These are phyloP conservation scores for Thunnus thynnus DNA, from an alignment of 2,113 vertebrate genomes.

Conservation along the genomic window DNA sequence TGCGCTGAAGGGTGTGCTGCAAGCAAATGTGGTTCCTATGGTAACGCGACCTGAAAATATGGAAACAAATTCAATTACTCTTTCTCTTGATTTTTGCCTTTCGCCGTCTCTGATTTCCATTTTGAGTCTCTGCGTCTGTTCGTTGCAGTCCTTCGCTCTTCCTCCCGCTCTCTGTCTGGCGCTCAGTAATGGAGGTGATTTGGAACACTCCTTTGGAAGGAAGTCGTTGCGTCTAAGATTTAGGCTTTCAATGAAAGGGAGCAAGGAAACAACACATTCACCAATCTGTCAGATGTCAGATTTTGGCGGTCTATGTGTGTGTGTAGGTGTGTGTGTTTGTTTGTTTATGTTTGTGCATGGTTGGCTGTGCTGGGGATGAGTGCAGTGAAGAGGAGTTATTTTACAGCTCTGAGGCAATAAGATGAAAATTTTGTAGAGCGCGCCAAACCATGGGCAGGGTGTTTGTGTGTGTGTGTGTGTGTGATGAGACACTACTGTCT, in stretches of 20 bases:
- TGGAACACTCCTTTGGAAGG: slow-evolving; percentile 34
- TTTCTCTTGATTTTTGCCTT: slow-evolving; percentile 45
- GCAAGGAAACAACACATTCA: slow-evolving; percentile 19
- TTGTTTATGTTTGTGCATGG: slow-evolving; percentile 52
- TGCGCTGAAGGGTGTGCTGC: slow-evolving; percentile 15
- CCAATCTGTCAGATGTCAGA: slow-evolving; percentile 52
- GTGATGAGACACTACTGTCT: neutral
- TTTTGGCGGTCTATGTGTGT: slow-evolving; percentile 49
- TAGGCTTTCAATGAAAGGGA: slow-evolving; percentile 48
- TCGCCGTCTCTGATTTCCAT: slow-evolving; percentile 53
- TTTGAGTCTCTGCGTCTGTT: slow-evolving; percentile 36
- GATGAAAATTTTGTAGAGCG: slow-evolving; percentile 31
- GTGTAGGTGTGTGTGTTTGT: slow-evolving; percentile 65
- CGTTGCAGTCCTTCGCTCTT: neutral
- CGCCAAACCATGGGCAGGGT: slow-evolving; percentile 36
- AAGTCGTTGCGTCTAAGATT: slow-evolving; percentile 50
- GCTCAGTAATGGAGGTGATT: slow-evolving; percentile 31
- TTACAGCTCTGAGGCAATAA: slow-evolving; percentile 56
- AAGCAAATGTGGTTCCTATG: slow-evolving; percentile 71
- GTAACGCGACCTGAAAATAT: slow-evolving; percentile 69
- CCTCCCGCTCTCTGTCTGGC: slow-evolving; percentile 5
- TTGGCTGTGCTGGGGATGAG: slow-evolving; percentile 48
- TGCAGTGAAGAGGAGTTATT: slow-evolving; percentile 65
- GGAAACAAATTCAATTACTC: slow-evolving; percentile 68
- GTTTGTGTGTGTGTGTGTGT: slow-evolving; percentile 16